Evolutionary conservation across 1,140 invertebrate genomes (phyloP), one percentile per base, ranked within the genome.

Genomic region (Brachionus rubens): DNA sequence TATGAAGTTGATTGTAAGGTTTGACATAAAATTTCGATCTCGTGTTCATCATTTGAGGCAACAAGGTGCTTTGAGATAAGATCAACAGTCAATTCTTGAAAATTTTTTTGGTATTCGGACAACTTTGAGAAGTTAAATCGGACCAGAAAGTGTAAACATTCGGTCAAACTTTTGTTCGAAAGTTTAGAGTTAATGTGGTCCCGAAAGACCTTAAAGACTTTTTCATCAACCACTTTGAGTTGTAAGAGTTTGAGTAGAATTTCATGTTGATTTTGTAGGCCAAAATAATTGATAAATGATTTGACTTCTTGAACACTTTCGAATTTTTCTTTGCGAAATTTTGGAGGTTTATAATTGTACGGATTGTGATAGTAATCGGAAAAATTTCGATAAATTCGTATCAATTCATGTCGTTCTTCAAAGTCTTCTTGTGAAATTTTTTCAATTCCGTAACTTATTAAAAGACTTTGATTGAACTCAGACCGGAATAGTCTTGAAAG

Each of bases 251-350:
- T 59, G 14, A 30, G 19, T n/a, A 33, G 19, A 16, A 59, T 59
- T 59, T 7, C 16, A 59, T 59, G 54, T 33, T 40, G n/a, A 59
- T 59, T 59, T 28, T 36, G 19, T 16, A 59, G 30, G 14, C 54
- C 54, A 59, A 59, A 59, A 36, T 59, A 59, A 6, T 9, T 59
- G 36, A 59, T 59, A 16, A 33, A 19, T 16, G 19, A 16, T 19
- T 59, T 59, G n/a, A 59, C 54, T 59, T 59, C 54, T n/a, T 59
- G n/a, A 9, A 19, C 16, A 9, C 16, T 16, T 59, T 59, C 54
- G 16, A 59, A 59, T 59, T 59, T 59, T 43, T 65, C 28, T 43
- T 43, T 43, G 21, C 9, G 21, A 65, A 43, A 65, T 26, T 65
- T 65, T 26, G n/a, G 6, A 36, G 6, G n/a, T 36, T 10, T 40